Evolutionary conservation across 2,888 invertebrate species (phyloP).

Genomic region (Drosophila prostipennis): DNA sequence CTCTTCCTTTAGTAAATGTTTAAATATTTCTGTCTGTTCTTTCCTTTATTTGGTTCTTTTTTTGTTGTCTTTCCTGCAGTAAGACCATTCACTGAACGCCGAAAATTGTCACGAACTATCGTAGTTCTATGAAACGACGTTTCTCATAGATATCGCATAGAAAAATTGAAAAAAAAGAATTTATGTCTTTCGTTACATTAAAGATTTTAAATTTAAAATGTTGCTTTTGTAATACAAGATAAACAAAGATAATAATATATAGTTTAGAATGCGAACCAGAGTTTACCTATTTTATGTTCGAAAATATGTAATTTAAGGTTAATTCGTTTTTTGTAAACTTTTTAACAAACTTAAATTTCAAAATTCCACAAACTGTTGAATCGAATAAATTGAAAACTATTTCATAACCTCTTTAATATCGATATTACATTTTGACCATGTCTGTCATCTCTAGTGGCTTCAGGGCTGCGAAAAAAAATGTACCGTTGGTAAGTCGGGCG

Average conservation of each 20-base stretch:
- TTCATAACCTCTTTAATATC: neutral
- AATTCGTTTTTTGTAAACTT: no score
- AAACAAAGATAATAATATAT: no score
- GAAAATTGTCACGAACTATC: neutral
- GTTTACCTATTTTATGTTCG: no score
- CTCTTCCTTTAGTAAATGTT: slow-evolving; percentile 1
- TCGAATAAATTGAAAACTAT: neutral
- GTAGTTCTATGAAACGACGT: neutral
- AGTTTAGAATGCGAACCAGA: no score
- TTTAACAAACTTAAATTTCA: neutral
- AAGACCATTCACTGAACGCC: slow-evolving; percentile 23
- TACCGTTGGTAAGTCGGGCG: slow-evolving; percentile 4
- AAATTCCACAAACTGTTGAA: neutral
- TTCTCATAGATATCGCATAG: neutral
- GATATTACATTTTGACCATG: neutral
- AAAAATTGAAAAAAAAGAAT: neutral
- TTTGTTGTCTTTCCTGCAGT: slow-evolving; percentile 28
- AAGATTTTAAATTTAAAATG: no score
- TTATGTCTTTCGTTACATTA: neutral
- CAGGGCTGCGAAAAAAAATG: neutral
- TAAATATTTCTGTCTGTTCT: slow-evolving; percentile 5
- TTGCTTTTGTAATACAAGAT: no score
- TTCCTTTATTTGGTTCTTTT: slow-evolving; percentile 13
- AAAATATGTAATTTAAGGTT: no score
- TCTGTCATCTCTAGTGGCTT: neutral